Evolutionary conservation across 2,113 vertebrate species (phyloP), one percentile per base, ranked within the genome.

Genomic region (Microtus pennsylvanicus): DNA sequence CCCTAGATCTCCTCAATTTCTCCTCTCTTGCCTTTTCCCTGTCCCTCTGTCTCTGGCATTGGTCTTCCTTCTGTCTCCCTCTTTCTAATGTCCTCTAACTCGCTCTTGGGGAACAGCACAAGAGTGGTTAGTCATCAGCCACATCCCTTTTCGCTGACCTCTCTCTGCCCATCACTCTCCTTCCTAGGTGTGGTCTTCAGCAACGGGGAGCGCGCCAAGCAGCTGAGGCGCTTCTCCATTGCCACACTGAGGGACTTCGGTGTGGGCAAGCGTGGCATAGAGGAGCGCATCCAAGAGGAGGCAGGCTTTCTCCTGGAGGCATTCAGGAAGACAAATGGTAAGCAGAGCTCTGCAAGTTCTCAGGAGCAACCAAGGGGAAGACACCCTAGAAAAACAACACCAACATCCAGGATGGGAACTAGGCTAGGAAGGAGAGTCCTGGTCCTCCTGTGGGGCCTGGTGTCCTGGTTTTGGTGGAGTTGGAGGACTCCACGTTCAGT

Each of bases 241-340:
- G 21, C 70, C 33, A 98, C 97, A 0, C 89, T 98, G 88, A 45
- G 98, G 21, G 97, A 98, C 80, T 98, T 98, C 0, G 98, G 98
- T 0, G 50, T 98, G 67, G 97, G 98, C 50, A 98, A 97, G 88
- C 89, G 92, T 0, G 58, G 96, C 82, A 97, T 98, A 0, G 98
- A 98, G 76, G 96, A 98, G 4, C 93, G 98, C 91, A 98, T 98
- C 94, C 97, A 97, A 93, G 98, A 99, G 91, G 99, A 99, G 97
- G 99, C 98, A 17, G 74, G 5, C 91, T 98, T 99, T 97, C 97
- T 99, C 95, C 52, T 98, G 22, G 96, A 96, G n/a, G 95, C 95
- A 5, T 42, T 99, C 1, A 76, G 91, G 1, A 87, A 65, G 3
- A 98, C 97, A 0, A 93, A 85, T 0, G 98, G 99, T 99, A 97